Evolutionary conservation across 2,797 vertebrate genomes (phyloP), one percentile per base, ranked within the genome.

Genomic region (Tamandua tetradactyla): DNA sequence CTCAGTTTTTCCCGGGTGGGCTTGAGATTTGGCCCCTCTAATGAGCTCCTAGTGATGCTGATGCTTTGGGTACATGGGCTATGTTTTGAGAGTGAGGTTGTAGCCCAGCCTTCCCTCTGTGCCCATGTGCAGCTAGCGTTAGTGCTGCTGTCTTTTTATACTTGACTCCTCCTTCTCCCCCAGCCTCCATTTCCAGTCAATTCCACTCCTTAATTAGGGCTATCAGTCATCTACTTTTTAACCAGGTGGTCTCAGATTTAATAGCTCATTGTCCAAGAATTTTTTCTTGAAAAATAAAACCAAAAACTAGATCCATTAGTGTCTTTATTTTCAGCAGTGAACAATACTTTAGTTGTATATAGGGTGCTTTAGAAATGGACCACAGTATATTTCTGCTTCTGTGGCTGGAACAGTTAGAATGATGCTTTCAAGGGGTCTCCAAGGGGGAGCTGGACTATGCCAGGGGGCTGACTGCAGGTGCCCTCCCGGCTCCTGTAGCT

Each of bases 191-290:
- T 55, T 55, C 52, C 18, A 55, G 52, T 17, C 52, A 55, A 7
- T 55, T 55, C 18, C 18, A 18, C 52, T 55, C 52, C 17, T 17
- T 17, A 55, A 55, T 18, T 20, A 55, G 52, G 52, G 55, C 22
- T 55, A 22, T 22, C 5, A 6, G 55, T 18, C 20, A 17, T 55
- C 52, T 55, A 18, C 52, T 55, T 55, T 55, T 55, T 55, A 55
- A 55, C 55, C 7, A 20, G 18, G 55, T 55, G 20, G 30, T 79
- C 44, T 78, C n/a, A 32, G 30, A 5, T 55, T 84, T 47, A 79
- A 93, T n/a, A n/a, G 44, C 12, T 93, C 79, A 80, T 87, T 79
- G 32, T 55, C 64, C 47, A 55, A 66, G 80, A 75, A 64, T 80
- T 44, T 47, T 47, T 47, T 47, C 47, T 47, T 25, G 44, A 84